Evolutionary conservation across 2,797 vertebrate species (phyloP).

Genomic region (Intellagama lesueurii): DNA sequence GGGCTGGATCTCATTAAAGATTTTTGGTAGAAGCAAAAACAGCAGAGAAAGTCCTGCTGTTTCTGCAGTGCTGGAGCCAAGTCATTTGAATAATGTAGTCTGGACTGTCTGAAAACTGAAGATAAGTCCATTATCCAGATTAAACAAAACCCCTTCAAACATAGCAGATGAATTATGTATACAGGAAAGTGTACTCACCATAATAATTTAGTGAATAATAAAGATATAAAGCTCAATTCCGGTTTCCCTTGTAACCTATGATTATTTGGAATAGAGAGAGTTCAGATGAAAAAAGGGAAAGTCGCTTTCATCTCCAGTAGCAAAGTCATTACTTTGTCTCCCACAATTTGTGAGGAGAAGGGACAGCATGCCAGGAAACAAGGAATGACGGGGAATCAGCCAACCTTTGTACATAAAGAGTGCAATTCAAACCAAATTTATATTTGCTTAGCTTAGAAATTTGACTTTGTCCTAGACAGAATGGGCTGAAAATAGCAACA

Average conservation of each 20-base stretch:
- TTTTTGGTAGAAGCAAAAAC: background rate
- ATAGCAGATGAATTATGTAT: constrained; percentile 40
- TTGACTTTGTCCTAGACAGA: background rate
- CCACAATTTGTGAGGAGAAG: constrained; percentile 16
- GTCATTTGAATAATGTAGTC: constrained; percentile 47
- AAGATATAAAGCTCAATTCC: constrained; percentile 39
- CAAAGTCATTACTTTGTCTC: constrained; percentile 27
- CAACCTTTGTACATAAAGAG: background rate
- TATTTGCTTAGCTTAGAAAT: constrained; percentile 6
- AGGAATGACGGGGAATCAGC: background rate
- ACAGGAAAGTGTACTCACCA: constrained; percentile 35
- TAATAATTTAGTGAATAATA: constrained; percentile 39
- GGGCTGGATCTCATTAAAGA: constrained; percentile 1
- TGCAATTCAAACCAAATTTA: background rate
- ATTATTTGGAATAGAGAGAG: constrained; percentile 36
- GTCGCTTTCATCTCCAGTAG: constrained; percentile 21
- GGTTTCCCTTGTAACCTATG: constrained; percentile 38
- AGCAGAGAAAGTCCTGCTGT: background rate
- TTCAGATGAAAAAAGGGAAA: constrained; percentile 16
- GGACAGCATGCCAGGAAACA: background rate
- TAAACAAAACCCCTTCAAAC: constrained; percentile 34
- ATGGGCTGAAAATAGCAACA: background rate
- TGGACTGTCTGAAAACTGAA: constrained; percentile 40
- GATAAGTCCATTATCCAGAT: constrained; percentile 45
- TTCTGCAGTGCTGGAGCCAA: constrained; percentile 20